phyloP scores from a whole-genome alignment of 2,113 vertebrate genomes.

The Phaethornis superciliosus region DNA sequence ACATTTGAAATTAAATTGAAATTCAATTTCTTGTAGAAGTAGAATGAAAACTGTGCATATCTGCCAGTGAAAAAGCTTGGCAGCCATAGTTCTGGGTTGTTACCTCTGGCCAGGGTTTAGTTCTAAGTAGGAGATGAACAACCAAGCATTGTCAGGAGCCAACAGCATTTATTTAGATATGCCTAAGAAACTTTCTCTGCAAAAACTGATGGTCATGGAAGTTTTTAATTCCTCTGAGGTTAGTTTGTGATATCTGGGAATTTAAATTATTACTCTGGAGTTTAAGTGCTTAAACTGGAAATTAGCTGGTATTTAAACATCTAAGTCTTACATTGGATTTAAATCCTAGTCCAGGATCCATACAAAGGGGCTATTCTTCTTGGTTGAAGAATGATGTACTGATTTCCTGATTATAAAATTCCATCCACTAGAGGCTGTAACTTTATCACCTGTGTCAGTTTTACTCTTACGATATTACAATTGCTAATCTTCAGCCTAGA shows the following conservation, averaged over 20 bases:
- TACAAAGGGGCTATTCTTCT: background rate
- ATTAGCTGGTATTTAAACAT: background rate
- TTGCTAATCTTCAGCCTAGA: background rate
- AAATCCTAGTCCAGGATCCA: background rate
- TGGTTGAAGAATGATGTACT: background rate
- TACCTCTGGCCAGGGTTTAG: background rate
- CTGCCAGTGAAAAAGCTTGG: background rate
- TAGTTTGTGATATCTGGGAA: background rate
- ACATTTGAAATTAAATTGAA: background rate
- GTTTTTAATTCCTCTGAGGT: background rate
- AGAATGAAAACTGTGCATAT: background rate
- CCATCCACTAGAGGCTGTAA: background rate
- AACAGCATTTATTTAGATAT: background rate
- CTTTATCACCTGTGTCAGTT: background rate
- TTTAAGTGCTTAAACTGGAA: background rate
- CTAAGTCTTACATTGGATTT: background rate
- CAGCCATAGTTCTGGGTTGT: background rate
- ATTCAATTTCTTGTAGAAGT: background rate
- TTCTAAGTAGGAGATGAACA: background rate
- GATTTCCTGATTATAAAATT: background rate
- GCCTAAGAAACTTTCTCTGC: background rate
- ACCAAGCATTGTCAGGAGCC: background rate
- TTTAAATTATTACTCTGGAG: background rate
- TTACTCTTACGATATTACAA: background rate
- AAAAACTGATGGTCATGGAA: background rate